These are phyloP conservation scores for Lacanobia wlatinum DNA, from an alignment of 2,888 invertebrate species.

Conservation along the genomic window DNA sequence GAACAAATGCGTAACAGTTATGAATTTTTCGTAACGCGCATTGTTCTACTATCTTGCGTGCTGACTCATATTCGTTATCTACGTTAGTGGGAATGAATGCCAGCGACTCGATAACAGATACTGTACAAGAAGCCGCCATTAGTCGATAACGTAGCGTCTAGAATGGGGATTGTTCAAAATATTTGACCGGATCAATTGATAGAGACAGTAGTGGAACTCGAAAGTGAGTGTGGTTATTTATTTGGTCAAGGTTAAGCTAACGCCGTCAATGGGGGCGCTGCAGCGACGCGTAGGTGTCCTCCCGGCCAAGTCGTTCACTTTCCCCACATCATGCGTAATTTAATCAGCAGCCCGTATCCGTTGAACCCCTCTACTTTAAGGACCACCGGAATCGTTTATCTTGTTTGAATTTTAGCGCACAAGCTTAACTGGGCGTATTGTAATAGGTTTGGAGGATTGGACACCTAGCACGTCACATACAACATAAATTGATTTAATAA, in stretches of 20 bases:
- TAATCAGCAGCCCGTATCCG: conserved; percentile 86
- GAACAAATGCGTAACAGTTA: conserved; percentile 60
- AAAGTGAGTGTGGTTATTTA: conserved; percentile 27
- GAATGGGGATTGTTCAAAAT: conserved; percentile 56
- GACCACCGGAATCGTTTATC: conserved; percentile 69
- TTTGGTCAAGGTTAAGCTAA: conserved; percentile 56
- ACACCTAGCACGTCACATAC: not conserved
- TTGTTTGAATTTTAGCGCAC: conserved; percentile 17
- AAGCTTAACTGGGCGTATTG: not conserved
- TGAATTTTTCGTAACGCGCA: conserved; percentile 58
- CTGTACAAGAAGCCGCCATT: conserved; percentile 62
- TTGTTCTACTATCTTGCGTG: conserved; percentile 66
- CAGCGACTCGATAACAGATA: conserved; percentile 74
- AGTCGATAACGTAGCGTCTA: conserved; percentile 60
- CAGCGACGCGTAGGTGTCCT: conserved; percentile 49
- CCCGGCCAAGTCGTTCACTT: conserved; percentile 61
- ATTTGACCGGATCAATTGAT: conserved; percentile 26
- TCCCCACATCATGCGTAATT: conserved; percentile 78
- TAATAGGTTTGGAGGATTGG: not conserved
- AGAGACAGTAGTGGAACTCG: not conserved
- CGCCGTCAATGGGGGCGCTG: conserved; percentile 50
- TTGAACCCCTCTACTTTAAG: conserved; percentile 72
- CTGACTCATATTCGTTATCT: conserved; percentile 78
- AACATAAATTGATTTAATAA: not conserved
- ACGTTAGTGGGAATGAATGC: conserved; percentile 70